Base-by-base conservation (phyloP, 2,113 vertebrate species). In the Poeciliopsis occidentalis region DNA sequence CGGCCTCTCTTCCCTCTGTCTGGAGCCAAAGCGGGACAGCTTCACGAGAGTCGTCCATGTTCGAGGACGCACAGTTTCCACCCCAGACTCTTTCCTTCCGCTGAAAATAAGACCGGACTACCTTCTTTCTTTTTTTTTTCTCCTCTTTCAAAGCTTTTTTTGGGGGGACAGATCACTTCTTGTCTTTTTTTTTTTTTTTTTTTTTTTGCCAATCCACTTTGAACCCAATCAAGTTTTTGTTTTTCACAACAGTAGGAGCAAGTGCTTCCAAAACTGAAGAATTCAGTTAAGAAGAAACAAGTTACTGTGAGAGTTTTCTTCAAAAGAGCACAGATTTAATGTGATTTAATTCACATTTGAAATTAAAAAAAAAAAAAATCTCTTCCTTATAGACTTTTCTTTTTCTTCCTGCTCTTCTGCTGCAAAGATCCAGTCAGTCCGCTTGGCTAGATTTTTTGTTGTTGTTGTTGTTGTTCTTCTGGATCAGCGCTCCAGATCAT, bases 21-120 rank as follows among this genome's bases (percentile, higher is more conserved):
- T 71, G 82, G 84, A 84, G 90, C 89, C 84, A 70, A 71, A 87
- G 90, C 88, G 83, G 81, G 86, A 87, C 87, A 76, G 73, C 76
- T 73, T 34, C 51, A 76, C 60, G 85, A 88, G 82, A 71, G 80
- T 71, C 87, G 81, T 89, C 76, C 75, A 76, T 69, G 77, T 73
- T 82, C 62, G 30, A 78, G 81, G 54, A 37, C 67, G 34, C 72
- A 67, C 62, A 5, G 31, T 70, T 78, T 83, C 84, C 70, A 84
- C 39, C 51, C 72, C 34, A 57, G 75, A 84, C 73, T 75, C 30
- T 73, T 84, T 72, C 47, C 67, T 78, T 41, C 15, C 60, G 44
- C 65, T 72, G 12, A 78, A 17, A 74, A 65, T 32, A 75, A 71
- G 29, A 84, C 76, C 62, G 3, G 72, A 67, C 32, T 60, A 57